These are phyloP conservation scores for Nothocercus julius DNA, from an alignment of 2,113 vertebrate genomes.

Conservation along the genomic window DNA sequence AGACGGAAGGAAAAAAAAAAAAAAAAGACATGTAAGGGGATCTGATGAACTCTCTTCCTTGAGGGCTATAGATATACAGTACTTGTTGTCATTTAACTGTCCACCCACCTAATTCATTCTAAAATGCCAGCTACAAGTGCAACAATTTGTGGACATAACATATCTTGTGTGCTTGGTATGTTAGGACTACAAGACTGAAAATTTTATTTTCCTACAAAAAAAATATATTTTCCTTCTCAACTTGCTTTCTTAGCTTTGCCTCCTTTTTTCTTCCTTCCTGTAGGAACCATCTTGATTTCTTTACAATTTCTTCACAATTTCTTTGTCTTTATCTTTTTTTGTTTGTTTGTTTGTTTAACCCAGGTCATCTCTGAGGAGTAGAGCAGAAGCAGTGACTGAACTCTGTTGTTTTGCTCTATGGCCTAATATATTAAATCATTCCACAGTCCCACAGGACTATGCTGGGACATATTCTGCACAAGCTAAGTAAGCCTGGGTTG, in stretches of 20 bases:
- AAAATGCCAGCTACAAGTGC: slow-evolving; percentile 8
- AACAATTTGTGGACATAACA: slow-evolving; percentile 13
- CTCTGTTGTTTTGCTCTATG: not conserved
- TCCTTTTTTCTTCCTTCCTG: not conserved
- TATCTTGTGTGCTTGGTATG: not conserved
- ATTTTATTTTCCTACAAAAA: not conserved
- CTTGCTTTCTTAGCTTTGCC: not conserved
- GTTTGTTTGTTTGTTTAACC: too few relatives aligned
- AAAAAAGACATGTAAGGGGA: not conserved
- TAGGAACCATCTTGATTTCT: not conserved
- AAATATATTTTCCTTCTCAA: not conserved
- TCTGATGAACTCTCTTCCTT: not conserved
- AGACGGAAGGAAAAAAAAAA: not conserved
- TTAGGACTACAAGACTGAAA: not conserved
- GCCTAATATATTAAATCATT: not conserved
- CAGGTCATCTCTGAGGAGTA: not conserved
- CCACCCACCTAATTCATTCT: slow-evolving; percentile 25
- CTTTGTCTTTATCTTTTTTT: too few relatives aligned
- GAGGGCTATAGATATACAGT: slow-evolving; percentile 34
- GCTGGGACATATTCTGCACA: not conserved
- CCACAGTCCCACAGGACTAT: not conserved
- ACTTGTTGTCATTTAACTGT: not conserved
- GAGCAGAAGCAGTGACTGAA: not conserved
- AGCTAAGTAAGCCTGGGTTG: slow-evolving; percentile 1
- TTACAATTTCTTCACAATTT: not conserved